Base-by-base conservation (phyloP, 2,113 vertebrate species). In the Desmodus rotundus region DNA sequence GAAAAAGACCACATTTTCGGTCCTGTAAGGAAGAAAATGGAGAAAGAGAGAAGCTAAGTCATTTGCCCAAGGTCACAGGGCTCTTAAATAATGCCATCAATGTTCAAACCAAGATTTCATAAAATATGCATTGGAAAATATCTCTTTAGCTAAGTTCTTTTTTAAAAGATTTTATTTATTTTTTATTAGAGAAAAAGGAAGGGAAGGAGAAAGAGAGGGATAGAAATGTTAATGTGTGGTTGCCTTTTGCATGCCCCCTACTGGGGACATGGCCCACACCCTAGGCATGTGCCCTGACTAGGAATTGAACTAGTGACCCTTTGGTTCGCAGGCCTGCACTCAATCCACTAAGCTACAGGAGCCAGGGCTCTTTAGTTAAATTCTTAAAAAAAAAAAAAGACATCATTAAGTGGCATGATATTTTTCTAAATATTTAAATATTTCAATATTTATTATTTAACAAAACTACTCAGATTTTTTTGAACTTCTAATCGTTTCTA, bases 21-120 rank as follows among this genome's bases (percentile, higher is more conserved):
- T 70, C 58, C 15, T 76, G 0, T 36, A 33, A 73, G 28, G 74
- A 28, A 82, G 13, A 63, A 82, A 91, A 56, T 3, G 1, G 9
- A 63, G 22, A 93, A 67, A 89, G 33, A 89, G 4, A 85, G 77
- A 96, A 97, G 22, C 4, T 73, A 76, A 89, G 58, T 61, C 88
- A 76, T 1, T 83, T 94, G 0, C 7, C 31, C 20, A 76, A n/a
- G 5, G 38, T 86, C 43, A 68, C 17, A 78, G 52, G 11, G n/a
- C 8, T 80, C 82, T 68, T 76, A 80, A 77, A n/a, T 54, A 63
- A 77, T 2, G 47, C 1, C 10, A 45, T n/a, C n/a, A 52, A 41
- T 31, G 86, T 17, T 82, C 4, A 80, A 96, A 73, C 7, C 26
- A 77, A 89, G 38, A 26, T 88, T 84, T 89, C 20, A 63, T 67